Percentiles rank a stretch among this genome's conserved stretches.
Conservation (phyloP, 1,140 invertebrate species). For the Drosophila subpulchrella region DNA sequence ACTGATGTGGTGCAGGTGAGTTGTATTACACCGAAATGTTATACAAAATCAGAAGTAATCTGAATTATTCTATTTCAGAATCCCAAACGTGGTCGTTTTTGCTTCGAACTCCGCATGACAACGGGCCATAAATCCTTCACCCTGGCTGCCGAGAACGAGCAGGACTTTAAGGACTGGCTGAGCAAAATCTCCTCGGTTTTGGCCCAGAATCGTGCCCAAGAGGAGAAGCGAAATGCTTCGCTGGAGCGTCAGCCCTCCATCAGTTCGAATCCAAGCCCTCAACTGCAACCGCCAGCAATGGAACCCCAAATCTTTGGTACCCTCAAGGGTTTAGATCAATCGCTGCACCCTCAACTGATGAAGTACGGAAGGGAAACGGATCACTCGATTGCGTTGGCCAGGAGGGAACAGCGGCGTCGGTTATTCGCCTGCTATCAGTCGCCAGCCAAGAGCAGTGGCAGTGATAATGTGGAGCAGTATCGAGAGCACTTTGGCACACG, state of each 20-base stretch:
- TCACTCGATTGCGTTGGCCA: conserved; percentile 91
- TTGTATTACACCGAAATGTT: neutral
- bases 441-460: conserved; percentile 44
- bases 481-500: conserved; percentile 93
- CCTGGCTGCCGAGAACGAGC: conserved; percentile 94
- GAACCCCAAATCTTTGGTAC: conserved; percentile 88
- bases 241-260: conserved; percentile 88
- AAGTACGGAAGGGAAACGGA: conserved; percentile 96
- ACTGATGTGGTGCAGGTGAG: conserved; percentile 92
- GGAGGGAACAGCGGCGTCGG: conserved; percentile 90
- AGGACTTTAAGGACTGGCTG: conserved; percentile 94
- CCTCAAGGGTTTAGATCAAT: conserved; percentile 93
- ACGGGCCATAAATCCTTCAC: conserved; percentile 92
- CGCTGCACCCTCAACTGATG: conserved; percentile 93
- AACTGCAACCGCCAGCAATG: conserved; percentile 52
- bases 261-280: conserved; percentile 74
- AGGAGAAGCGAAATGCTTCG: conserved; percentile 88
- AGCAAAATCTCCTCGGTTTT: conserved; percentile 90
- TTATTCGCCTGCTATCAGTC: conserved; percentile 87
- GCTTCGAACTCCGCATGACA: conserved; percentile 95
- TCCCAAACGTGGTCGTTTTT: conserved; percentile 92
- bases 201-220: conserved; percentile 90
- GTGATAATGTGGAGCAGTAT: conserved; percentile 87
- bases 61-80: conserved; percentile 86
- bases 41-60: neutral